Conservation (phyloP, 30 jellyfish, hydroid and myxozoan species). For the Aurelia sp. region DNA sequence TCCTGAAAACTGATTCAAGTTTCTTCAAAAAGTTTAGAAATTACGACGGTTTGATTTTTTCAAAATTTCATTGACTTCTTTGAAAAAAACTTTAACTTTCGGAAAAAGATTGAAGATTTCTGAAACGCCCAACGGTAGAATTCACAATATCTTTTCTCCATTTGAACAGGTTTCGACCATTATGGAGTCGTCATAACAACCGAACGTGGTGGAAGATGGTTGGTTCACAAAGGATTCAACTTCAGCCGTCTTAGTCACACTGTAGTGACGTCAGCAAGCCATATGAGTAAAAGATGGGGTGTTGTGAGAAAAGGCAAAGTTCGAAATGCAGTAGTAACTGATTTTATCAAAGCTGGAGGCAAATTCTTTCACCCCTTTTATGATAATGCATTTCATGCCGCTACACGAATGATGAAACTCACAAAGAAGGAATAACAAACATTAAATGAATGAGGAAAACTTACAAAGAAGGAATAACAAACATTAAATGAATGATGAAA, state of each 20-base stretch:
- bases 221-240: slow-evolving; percentile 63
- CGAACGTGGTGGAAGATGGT: slow-evolving; percentile 45
- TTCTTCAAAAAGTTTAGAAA: background rate
- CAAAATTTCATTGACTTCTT: background rate
- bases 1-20: background rate
- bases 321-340: slow-evolving; percentile 13
- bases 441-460: no score
- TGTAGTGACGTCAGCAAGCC: slow-evolving; percentile 32
- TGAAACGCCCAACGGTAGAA: no score
- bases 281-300: slow-evolving; percentile 59
- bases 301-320: slow-evolving; percentile 19
- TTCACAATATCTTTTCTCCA: background rate
- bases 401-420: slow-evolving; percentile 57
- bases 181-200: slow-evolving; percentile 72
- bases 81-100: background rate
- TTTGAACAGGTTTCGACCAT: slow-evolving; percentile 53
- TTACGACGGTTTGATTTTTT: background rate
- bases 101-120: no score
- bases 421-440: background rate
- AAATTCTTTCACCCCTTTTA: slow-evolving; percentile 43
- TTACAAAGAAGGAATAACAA: no score
- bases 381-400: slow-evolving; percentile 69
- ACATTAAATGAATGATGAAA: no score
- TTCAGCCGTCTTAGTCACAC: slow-evolving; percentile 36
- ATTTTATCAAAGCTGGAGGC: slow-evolving; percentile 35